Base-by-base conservation (phyloP, 1,140 invertebrate species). In the Maniola jurtina region DNA sequence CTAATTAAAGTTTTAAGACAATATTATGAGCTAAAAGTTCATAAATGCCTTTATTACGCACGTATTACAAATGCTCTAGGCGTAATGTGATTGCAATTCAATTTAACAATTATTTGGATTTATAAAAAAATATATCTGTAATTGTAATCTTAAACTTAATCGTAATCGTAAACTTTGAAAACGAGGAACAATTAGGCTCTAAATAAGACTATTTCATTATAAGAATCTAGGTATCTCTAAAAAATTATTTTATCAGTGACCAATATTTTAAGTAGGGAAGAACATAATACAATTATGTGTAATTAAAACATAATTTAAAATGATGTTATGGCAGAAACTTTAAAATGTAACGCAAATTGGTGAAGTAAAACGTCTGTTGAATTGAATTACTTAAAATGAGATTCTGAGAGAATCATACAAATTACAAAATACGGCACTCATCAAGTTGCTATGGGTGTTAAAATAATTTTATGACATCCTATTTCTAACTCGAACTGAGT, bases 111-210 rank as follows among this genome's bases (percentile, higher is more conserved):
- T 52, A 11, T 55, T 55, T 55, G 25, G 6, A 13, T 42, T 0
- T 6, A 8, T 42, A 59, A 42, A 14, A 10, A 16, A 47, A 25
- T 47, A 25, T 47, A 57, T 47, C 61, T 61, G 36, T 63, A 67
- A 9, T 61, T 47, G 64, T 66, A 66, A 73, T 71, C 73, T 68
- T 64, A 61, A 35, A 64, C 66, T 68, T 56, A 62, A n/a, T n/a
- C n/a, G n/a, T n/a, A n/a, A n/a, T n/a, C n/a, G n/a, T n/a, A n/a
- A n/a, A 66, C 69, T 71, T 76, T 77, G 72, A 82, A 81, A 78
- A 76, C 73, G 82, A 80, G 82, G 82, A 84, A 76, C 82, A 84
- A 84, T 65, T 84, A 84, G 82, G 14, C 25, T 52, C 5, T 52
- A 52, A 52, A 14, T 45, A 45, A 45, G 42, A 11, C 42, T 11